Percentiles rank a stretch among this genome's conserved stretches.
These are phyloP conservation scores for Drosophila teissieri DNA, from an alignment of 1,140 invertebrate species.

Conservation along the genomic window DNA sequence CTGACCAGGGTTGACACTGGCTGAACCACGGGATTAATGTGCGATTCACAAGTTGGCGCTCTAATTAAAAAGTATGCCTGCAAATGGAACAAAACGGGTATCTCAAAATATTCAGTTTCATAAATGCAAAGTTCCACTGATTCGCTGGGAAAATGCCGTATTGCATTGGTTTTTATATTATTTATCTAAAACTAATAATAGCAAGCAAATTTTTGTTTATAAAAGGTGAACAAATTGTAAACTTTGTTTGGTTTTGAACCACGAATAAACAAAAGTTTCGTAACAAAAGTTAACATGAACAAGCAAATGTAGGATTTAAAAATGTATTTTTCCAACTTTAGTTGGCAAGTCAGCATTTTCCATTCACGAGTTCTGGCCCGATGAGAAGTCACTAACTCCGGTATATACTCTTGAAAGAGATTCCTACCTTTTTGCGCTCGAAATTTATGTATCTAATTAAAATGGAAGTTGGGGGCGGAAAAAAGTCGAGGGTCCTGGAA, in stretches of 20 bases:
- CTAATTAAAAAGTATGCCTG: not conserved
- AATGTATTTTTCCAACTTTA: not conserved
- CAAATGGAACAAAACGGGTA: not conserved
- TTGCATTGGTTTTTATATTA: no score
- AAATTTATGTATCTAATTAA: slow-evolving; percentile 79
- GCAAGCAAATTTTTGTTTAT: no score
- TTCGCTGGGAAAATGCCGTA: no score
- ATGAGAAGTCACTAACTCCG: slow-evolving; percentile 36
- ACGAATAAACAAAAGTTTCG: not conserved
- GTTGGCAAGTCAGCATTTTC: not conserved
- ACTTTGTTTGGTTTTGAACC: not conserved
- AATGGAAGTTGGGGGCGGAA: slow-evolving; percentile 51
- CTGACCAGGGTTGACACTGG: slow-evolving; percentile 12
- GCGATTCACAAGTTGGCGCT: not conserved
- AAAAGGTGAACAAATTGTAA: no score
- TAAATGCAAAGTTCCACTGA: no score
- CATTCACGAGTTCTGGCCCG: slow-evolving; percentile 16
- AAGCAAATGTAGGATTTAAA: not conserved
- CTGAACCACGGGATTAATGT: not conserved
- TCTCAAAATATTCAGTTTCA: not conserved
- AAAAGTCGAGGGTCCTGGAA: slow-evolving; percentile 9
- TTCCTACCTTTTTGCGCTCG: slow-evolving; percentile 33
- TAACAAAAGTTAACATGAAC: not conserved
- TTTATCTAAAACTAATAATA: no score
- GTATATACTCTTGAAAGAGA: slow-evolving; percentile 1